Evolutionary conservation across 1,140 invertebrate species (phyloP), one percentile per base, ranked within the genome.

Genomic region (Eupeodes corollae): DNA sequence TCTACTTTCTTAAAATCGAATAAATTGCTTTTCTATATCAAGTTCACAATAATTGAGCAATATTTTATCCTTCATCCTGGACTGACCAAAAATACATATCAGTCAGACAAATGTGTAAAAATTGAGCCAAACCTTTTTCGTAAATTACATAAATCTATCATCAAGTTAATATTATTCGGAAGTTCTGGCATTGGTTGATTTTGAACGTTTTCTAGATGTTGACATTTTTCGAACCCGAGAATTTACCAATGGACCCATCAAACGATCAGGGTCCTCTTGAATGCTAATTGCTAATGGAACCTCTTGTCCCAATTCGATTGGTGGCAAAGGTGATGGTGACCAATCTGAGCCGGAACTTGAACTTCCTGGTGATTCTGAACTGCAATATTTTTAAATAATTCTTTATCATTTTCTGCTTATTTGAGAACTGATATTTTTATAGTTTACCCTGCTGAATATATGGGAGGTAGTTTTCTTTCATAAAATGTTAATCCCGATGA

Each of bases 281-380:
- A 42, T 18, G 8, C 5, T 26, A 6, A n/a, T 31, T n/a, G 13
- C 40, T 6, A 32, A n/a, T 33, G 26, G 32, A 34, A 44, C 14
- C 18, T 18, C 16, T 30, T 63, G 60, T 15, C 34, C 53, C n/a
- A n/a, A n/a, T 14, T 66, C 65, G 3, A 66, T 65, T 2, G 52
- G 54, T 9, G 63, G 60, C 44, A 67, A 48, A 3, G 66, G 66
- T 30, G 65, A 66, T 16, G 65, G 65, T 2, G 65, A 61, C 66
- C 66, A 68, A 42, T 68, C 66, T 1, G 66, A 68, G 41, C 66
- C 58, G 11, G 66, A 68, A 49, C 65, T 68, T 19, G 66, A 68
- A 16, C n/a, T n/a, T n/a, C 65, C 59, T 0, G 66, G 63, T 6
- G 65, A 68, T 44, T 68, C 65, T 18, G 61, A 64, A 13, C 64